A percentile compares a stretch with the other conserved stretches of the same genome.
Conservation (phyloP, 2,797 vertebrate species). For the Erithacus rubecula region DNA sequence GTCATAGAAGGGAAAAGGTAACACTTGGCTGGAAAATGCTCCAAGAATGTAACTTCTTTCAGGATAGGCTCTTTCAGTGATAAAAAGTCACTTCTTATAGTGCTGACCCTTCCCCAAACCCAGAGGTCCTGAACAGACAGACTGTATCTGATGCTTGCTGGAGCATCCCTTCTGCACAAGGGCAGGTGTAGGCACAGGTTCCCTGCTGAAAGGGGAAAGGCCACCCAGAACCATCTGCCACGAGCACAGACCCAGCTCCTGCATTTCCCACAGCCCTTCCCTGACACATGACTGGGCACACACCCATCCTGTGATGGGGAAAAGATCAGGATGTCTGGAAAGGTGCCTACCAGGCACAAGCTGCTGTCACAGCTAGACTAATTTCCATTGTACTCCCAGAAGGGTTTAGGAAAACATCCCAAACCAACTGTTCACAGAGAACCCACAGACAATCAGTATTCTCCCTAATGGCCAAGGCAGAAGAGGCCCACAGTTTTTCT, state of each 20-base stretch:
- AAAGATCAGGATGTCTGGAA: neutral
- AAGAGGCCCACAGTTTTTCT: neutral
- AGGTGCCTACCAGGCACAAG: neutral
- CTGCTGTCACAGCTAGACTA: neutral
- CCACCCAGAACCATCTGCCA: neutral
- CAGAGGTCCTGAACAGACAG: neutral
- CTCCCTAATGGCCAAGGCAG: neutral
- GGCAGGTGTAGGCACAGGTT: neutral
- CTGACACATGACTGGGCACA: rapidly evolving
- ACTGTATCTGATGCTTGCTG: neutral
- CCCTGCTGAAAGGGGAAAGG: neutral
- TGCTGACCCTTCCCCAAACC: neutral
- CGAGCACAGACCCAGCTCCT: neutral
- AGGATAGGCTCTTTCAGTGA: neutral
- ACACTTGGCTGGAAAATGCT: neutral
- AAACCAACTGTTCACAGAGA: neutral
- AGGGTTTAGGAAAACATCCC: neutral
- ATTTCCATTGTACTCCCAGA: neutral
- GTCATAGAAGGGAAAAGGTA: neutral
- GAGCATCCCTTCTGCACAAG: neutral
- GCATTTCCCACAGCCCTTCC: neutral
- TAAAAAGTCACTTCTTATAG: neutral
- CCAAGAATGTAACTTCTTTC: neutral
- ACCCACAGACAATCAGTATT: neutral
- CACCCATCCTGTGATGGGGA: neutral